Conservation (phyloP, 1,140 invertebrate genomes). For the Drosophila kohkoa region DNA sequence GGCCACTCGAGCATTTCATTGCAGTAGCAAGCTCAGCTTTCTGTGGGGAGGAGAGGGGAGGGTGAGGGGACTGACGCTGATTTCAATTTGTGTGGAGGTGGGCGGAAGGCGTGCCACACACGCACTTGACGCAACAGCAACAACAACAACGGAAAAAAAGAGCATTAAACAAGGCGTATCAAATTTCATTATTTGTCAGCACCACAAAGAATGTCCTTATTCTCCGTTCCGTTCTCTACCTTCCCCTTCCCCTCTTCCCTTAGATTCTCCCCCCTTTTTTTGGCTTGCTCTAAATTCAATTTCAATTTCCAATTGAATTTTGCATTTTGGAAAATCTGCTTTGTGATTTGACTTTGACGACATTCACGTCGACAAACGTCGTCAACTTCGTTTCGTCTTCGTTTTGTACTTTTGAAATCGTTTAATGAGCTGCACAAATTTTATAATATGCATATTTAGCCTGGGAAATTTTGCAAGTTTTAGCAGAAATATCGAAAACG, state of each 20-base stretch:
- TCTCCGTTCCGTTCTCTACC: too few relatives aligned
- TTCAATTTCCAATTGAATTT: slow-evolving; percentile 79
- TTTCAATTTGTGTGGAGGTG: slow-evolving; percentile 8
- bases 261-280: background rate
- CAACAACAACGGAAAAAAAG: slow-evolving; percentile 39
- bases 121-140: slow-evolving; percentile 45
- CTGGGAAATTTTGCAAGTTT: slow-evolving; percentile 72
- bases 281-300: slow-evolving; percentile 65
- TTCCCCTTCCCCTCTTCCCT: background rate
- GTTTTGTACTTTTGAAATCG: slow-evolving; percentile 66
- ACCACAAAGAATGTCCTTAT: slow-evolving; percentile 8
- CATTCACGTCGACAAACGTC: background rate
- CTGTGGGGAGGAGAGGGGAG: background rate
- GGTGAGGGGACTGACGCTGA: slow-evolving; percentile 7
- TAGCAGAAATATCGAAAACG: slow-evolving; percentile 57
- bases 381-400: background rate
- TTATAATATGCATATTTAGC: slow-evolving; percentile 58
- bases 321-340: slow-evolving; percentile 68
- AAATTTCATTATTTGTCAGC: slow-evolving; percentile 84
- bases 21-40: slow-evolving; percentile 27
- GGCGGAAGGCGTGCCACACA: background rate
- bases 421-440: slow-evolving; percentile 79
- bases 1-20: slow-evolving; percentile 83
- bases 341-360: slow-evolving; percentile 71
- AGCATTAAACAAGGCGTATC: slow-evolving; percentile 85